phyloP scores from a whole-genome alignment of 2,113 vertebrate species.

The Anhinga rufa region DNA sequence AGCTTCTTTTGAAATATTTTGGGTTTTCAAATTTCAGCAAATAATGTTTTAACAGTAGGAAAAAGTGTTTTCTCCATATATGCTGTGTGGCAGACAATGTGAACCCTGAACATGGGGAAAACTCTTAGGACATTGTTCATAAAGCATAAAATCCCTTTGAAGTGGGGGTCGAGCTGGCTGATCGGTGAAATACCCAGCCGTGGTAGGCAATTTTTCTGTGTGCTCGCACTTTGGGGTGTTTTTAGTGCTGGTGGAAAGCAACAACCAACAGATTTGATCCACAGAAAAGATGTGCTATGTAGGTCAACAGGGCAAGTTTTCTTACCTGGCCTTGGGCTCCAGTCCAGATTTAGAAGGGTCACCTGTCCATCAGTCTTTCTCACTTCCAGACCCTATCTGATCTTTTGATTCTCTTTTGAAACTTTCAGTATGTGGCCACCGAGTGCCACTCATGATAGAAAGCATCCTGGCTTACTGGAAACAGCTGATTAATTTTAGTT shows the following conservation, averaged over 20 bases:
- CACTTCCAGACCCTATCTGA: neutral
- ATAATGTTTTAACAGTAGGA: neutral
- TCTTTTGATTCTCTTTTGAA: neutral
- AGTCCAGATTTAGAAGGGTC: neutral
- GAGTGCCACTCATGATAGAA: neutral
- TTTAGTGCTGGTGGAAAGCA: neutral
- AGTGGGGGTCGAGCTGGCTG: neutral
- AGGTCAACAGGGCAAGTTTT: neutral
- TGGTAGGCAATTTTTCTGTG: neutral
- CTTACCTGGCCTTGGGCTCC: neutral
- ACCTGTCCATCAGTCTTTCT: neutral
- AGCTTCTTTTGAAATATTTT: slow-evolving; percentile 9
- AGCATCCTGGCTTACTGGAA: neutral
- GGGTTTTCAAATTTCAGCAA: neutral
- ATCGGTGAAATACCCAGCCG: neutral
- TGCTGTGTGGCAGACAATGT: neutral
- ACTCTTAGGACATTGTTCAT: neutral
- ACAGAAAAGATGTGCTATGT: neutral
- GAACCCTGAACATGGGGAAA: neutral
- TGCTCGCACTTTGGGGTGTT: neutral
- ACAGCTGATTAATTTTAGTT: neutral
- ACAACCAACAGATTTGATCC: neutral
- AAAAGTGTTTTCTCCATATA: neutral
- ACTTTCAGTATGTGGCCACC: neutral
- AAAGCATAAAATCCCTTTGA: neutral